phyloP scores from a whole-genome alignment of 2,888 invertebrate species.

The Hirtodrosophila trivittata region DNA sequence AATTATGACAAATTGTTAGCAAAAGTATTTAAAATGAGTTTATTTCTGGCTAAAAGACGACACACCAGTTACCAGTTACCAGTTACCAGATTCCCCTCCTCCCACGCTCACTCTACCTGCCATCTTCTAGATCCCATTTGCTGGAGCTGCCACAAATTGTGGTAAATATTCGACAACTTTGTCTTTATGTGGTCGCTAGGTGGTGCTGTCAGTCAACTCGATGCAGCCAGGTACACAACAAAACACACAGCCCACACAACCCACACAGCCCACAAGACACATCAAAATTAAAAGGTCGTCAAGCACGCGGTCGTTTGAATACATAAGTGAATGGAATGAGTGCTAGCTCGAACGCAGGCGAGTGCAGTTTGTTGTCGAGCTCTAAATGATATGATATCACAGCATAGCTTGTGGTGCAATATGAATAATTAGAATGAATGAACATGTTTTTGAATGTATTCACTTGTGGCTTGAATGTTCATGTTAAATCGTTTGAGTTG shows the following conservation, averaged over 20 bases:
- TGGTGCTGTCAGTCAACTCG: slow-evolving; percentile 41
- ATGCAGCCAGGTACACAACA: slow-evolving; percentile 30
- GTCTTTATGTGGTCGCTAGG: slow-evolving; percentile 34
- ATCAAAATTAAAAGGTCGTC: no score
- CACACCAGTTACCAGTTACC: background rate
- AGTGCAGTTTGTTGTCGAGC: no score
- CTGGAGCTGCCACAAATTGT: slow-evolving; percentile 18
- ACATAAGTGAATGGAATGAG: no score
- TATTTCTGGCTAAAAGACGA: slow-evolving; percentile 56
- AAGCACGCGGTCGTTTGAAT: no score
- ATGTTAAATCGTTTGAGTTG: no score
- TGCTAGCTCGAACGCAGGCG: no score
- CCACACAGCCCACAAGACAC: no score
- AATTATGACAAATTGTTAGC: slow-evolving; percentile 78
- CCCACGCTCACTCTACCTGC: background rate
- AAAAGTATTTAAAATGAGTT: slow-evolving; percentile 79
- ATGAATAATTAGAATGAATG: background rate
- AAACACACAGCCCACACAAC: background rate
- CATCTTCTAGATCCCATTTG: background rate
- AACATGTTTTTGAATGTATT: background rate
- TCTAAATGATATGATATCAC: no score
- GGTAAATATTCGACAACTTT: slow-evolving; percentile 55
- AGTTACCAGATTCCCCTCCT: background rate
- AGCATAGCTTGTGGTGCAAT: no score
- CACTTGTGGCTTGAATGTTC: no score